Evolutionary conservation across 2,113 vertebrate species (phyloP).

Genomic region (Helogale parvula): DNA sequence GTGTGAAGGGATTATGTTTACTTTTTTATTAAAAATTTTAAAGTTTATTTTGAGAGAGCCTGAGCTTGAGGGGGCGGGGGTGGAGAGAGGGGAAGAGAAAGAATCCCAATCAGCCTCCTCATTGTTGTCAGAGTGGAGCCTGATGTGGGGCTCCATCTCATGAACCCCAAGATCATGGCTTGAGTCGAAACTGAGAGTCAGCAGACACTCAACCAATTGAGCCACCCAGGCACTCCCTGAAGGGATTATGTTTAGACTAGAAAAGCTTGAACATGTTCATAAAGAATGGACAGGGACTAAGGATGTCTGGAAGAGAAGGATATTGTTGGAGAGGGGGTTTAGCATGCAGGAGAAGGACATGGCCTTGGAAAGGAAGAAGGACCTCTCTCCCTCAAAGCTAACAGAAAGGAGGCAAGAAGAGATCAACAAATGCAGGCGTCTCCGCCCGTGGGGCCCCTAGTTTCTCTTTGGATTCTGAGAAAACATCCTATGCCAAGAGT

Average conservation of each 20-base stretch:
- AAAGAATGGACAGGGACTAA: not conserved
- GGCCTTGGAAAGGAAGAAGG: not conserved
- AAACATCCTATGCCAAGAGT: not conserved
- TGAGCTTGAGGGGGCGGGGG: too few relatives aligned
- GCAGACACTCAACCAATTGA: too few relatives aligned
- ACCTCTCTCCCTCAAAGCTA: not conserved
- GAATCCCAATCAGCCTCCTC: too few relatives aligned
- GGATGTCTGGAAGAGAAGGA: not conserved
- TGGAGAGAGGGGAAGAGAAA: too few relatives aligned
- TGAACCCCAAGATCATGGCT: too few relatives aligned
- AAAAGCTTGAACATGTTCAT: not conserved
- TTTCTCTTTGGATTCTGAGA: constrained; percentile 15
- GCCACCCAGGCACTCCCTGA: too few relatives aligned
- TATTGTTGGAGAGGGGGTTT: not conserved
- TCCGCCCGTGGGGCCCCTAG: not conserved
- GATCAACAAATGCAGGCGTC: not conserved
- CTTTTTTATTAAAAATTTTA: too few relatives aligned
- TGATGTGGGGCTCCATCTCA: too few relatives aligned
- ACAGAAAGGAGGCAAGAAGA: not conserved
- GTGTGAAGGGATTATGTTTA: not conserved
- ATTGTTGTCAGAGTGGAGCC: too few relatives aligned
- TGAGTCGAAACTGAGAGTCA: too few relatives aligned
- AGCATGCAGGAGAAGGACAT: not conserved
- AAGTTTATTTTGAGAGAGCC: too few relatives aligned
- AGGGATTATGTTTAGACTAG: not conserved